Evolutionary conservation across 2,797 vertebrate species (phyloP), one percentile per base, ranked within the genome.

Genomic region (Hippocampus kuda): DNA sequence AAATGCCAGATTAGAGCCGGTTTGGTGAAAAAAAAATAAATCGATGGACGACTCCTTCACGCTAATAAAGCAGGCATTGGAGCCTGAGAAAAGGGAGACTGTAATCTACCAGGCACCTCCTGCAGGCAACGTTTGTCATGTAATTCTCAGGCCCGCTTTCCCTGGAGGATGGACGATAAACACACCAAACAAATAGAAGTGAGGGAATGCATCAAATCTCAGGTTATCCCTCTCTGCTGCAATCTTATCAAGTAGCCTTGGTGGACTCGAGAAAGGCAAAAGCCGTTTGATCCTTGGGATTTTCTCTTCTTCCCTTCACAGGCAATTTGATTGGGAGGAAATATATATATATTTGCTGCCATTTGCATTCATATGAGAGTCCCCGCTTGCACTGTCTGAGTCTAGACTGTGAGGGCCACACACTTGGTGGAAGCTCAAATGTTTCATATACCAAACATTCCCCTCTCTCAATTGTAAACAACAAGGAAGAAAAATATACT

Each of bases 11-110:
- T 77, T 71, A 59, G 67, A 83, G 72, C 70, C 42, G 53, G 77
- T 79, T 74, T 72, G 26, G 24, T 10, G 20, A 15, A 38, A 44
- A 73, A 69, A 46, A 12, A 70, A 49, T 9, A 75, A 84, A 88
- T 89, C 81, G 71, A 84, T 85, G 62, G 62, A 74, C 59, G 75
- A 77, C 66, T 79, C 69, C 77, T 84, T 70, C 70, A 80, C 73
- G 83, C 78, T 86, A 79, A 84, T 79, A 76, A 77, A 77, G 66
- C 69, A 67, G 69, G 76, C 69, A 79, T 69, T 79, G 73, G 75
- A 42, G 80, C 34, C 63, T 67, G 79, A 80, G 61, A 72, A 77
- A 67, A 38, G 44, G 51, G 30, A n/a, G 76, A 73, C 63, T 73
- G 68, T 75, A 49, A 67, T 78, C 61, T 70, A 53, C 1, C 46